Base-by-base conservation (phyloP, 2,113 vertebrate genomes). In the Sterrhoptilus dennistouni region DNA sequence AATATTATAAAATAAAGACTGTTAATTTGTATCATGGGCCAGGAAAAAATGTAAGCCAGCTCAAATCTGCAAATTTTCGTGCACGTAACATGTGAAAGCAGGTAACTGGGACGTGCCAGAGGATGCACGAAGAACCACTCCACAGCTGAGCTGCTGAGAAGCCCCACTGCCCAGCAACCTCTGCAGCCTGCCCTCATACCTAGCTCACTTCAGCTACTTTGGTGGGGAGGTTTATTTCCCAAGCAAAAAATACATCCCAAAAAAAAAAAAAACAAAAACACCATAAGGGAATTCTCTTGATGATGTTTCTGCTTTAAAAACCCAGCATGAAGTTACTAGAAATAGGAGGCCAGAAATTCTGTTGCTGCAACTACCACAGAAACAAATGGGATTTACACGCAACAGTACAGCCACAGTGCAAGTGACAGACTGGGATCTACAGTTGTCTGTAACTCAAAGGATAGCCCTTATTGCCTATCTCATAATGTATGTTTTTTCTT, bases 1-100 rank as follows among this genome's bases (percentile, higher is more conserved):
- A 80, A 70, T 93, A 86, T 45, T 88, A 50, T 64, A 56, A 92
- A 93, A 88, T 76, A 87, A 72, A 89, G 76, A 66, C 28, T 4
- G 3, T 45, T 88, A 24, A 38, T n/a, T 63, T 74, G n/a, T 77
- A 77, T 90, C 12, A 5, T 5, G 40, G 83, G 56, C 52, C 60
- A 69, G 76, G 57, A 69, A 86, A 66, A 56, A 77, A 21, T 1
- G 2, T 13, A 80, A 77, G 28, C 3, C 9, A 0, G n/a, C 68
- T 70, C 18, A 52, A 17, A 59, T 63, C 50, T 22, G 25, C 56
- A 78, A 28, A 16, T 47, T 31, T 29, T 14, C 49, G 19, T 13
- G n/a, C 56, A 28, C 3, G 4, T 57, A 68, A 42, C 15, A 20
- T 1, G 3, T 18, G 52, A 85, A 69, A 53, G 33, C 35, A 47